Evolutionary conservation across 2,797 vertebrate species (phyloP).

Genomic region (Rhynchonycteris naso): DNA sequence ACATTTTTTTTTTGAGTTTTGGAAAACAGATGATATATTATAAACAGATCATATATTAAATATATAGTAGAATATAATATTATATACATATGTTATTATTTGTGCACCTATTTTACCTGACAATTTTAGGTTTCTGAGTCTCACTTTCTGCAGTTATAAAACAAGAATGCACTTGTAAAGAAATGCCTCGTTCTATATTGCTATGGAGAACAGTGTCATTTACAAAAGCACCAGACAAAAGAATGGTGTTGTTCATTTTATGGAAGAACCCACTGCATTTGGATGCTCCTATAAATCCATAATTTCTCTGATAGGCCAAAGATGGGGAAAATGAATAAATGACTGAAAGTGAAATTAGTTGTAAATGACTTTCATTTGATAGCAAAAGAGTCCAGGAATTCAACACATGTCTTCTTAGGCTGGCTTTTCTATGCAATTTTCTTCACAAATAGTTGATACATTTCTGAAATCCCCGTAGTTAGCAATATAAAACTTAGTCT

Average conservation of each 20-base stretch:
- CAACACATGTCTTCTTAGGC: neutral
- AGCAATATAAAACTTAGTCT: too few species aligned
- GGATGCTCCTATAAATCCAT: neutral
- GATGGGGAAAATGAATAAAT: neutral
- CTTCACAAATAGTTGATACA: neutral
- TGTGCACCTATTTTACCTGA: neutral
- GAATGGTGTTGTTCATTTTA: neutral
- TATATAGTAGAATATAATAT: neutral
- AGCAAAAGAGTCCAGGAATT: neutral
- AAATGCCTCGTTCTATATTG: neutral
- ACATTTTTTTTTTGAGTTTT: neutral
- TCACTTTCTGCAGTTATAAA: slow-evolving; percentile 15
- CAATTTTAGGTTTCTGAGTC: neutral
- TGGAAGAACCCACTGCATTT: neutral
- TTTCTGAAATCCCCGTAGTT: neutral
- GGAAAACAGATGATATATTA: neutral
- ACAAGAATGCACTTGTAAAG: neutral
- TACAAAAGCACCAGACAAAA: neutral
- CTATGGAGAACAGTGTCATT: neutral
- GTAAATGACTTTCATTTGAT: neutral
- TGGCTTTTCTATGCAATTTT: neutral
- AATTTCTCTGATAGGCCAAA: neutral
- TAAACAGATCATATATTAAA: neutral
- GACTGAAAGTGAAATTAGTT: neutral
- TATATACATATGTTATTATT: neutral